A percentile compares a stretch with the other conserved stretches of the same genome.
Evolutionary conservation across 2,797 vertebrate species (phyloP).

Genomic region (Pseudochirops cupreus): DNA sequence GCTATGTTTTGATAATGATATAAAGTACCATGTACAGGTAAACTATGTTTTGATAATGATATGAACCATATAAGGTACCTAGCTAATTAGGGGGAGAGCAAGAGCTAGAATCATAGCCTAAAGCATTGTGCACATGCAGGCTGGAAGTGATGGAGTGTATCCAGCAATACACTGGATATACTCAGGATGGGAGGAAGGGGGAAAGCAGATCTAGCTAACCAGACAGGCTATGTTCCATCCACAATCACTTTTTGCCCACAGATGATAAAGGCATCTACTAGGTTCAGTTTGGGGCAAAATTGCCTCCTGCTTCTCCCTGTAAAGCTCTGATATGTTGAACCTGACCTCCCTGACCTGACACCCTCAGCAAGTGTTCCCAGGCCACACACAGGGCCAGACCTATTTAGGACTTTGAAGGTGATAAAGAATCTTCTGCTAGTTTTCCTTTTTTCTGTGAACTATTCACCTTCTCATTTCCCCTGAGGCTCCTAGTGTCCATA

Average conservation of each 20-base stretch:
- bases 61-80: neutral
- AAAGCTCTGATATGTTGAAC: neutral
- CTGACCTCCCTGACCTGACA: neutral
- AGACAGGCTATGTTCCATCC: neutral
- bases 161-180: neutral
- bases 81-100: neutral
- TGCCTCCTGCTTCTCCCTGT: neutral
- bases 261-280: neutral
- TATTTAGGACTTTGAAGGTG: neutral
- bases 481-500: neutral
- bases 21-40: neutral
- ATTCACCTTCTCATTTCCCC: neutral
- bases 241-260: neutral
- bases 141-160: neutral
- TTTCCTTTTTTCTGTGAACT: neutral
- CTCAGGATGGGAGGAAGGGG: neutral
- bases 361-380: neutral
- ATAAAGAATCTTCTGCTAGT: neutral
- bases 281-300: neutral
- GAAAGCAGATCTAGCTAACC: neutral
- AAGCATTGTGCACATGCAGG: neutral
- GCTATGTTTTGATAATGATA: conserved; percentile 6
- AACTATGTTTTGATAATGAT: neutral
- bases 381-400: neutral
- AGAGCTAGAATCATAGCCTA: neutral